phyloP scores from a whole-genome alignment of 1,140 invertebrate genomes.

The Gryon sp. region DNA sequence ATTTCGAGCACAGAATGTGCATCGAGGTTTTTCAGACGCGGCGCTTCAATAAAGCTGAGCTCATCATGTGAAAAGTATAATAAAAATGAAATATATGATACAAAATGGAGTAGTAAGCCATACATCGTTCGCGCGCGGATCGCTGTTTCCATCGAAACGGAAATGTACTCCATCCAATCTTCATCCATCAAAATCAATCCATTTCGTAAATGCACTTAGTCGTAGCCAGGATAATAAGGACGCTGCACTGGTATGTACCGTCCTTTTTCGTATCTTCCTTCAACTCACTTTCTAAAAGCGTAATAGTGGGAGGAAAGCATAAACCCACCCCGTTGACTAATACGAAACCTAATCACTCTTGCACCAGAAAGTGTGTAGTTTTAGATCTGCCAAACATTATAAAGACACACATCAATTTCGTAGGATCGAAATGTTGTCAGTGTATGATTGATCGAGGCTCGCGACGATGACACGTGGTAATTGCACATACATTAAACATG shows the following conservation, averaged over 20 bases:
- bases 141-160: slow-evolving; percentile 43
- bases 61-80: slow-evolving; percentile 58
- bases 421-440: slow-evolving; percentile 31
- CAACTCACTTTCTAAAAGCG: not conserved
- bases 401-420: slow-evolving; percentile 53
- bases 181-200: slow-evolving; percentile 71
- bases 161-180: slow-evolving; percentile 62
- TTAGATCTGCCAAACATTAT: slow-evolving; percentile 42
- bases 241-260: slow-evolving; percentile 27
- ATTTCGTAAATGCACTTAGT: slow-evolving; percentile 55
- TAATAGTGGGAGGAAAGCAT: not conserved
- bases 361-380: slow-evolving; percentile 30
- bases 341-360: slow-evolving; percentile 42
- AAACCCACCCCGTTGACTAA: slow-evolving; percentile 25
- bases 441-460: slow-evolving; percentile 25
- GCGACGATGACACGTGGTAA: slow-evolving; percentile 12
- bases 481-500: too few species aligned
- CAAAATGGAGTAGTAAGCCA: slow-evolving; percentile 45
- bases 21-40: slow-evolving; percentile 33
- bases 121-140: slow-evolving; percentile 38
- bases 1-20: slow-evolving; percentile 31
- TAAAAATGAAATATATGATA: slow-evolving; percentile 60
- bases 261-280: slow-evolving; percentile 1
- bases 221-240: slow-evolving; percentile 54
- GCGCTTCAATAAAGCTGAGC: slow-evolving; percentile 53